A percentile compares a stretch with the other conserved stretches of the same genome.
Evolutionary conservation across 2,113 vertebrate genomes (phyloP).

Genomic region (Anhinga anhinga): DNA sequence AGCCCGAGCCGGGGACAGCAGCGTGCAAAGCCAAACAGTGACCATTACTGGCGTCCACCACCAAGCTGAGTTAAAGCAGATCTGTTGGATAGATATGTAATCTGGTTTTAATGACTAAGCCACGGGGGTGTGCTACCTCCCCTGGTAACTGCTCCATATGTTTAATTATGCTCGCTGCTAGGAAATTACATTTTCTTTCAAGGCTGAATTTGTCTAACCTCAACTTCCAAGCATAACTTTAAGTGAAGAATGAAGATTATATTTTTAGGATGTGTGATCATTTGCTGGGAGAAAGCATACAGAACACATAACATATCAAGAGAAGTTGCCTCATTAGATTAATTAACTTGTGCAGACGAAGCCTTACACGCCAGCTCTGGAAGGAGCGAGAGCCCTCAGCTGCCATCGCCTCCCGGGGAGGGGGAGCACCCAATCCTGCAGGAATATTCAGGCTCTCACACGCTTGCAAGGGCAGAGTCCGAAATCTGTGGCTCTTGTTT

Average conservation of each 20-base stretch:
- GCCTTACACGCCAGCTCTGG: neutral
- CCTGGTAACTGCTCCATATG: neutral
- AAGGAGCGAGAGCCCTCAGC: neutral
- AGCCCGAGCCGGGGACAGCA: rapidly evolving
- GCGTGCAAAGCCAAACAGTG: rapidly evolving
- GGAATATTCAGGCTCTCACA: rapidly evolving
- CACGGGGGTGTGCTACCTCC: neutral
- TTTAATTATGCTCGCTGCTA: neutral
- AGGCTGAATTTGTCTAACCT: constrained; percentile 2
- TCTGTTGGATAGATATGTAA: rapidly evolving
- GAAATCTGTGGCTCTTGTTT: neutral
- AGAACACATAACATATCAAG: neutral
- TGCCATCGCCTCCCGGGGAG: neutral
- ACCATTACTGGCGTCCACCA: rapidly evolving
- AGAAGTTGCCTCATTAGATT: constrained; percentile 52
- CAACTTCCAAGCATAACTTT: neutral
- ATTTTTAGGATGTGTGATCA: constrained; percentile 55
- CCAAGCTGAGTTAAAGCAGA: rapidly evolving
- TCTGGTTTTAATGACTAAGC: neutral
- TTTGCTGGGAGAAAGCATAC: neutral
- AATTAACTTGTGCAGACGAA: constrained; percentile 29
- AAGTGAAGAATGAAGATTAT: constrained; percentile 24
- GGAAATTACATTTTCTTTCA: neutral
- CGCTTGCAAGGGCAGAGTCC: neutral
- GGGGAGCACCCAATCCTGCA: rapidly evolving